Evolutionary conservation across 2,888 invertebrate genomes (phyloP), one percentile per base, ranked within the genome.

Genomic region (Colostygia pectinataria): DNA sequence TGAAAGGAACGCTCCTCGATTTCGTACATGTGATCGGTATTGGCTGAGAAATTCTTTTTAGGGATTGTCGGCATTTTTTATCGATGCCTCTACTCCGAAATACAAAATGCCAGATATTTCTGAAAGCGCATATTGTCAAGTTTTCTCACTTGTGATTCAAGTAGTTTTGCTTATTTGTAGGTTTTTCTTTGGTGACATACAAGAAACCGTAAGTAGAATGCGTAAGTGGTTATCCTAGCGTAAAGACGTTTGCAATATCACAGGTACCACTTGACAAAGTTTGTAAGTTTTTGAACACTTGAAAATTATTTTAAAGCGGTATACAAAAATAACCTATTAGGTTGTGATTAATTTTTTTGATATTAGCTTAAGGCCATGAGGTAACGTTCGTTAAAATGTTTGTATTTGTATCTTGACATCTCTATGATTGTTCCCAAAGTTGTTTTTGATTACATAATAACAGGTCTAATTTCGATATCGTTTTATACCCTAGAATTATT

Each of bases 1-100:
- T 88, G 86, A 84, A 89, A 80, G 77, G 82, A 85, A 81, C 75
- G 78, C 78, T 80, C 65, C 77, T 79, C 80, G 75, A 83, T 85
- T 83, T 80, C 77, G 78, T 80, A 82, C 81, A 77, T 77, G 75
- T 71, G 78, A 84, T 88, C 81, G 76, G 77, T 82, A 85, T 86
- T 83, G 83, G 80, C 80, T 83, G 75, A 71, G 69, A 74, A 74
- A 78, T 79, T 76, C 74, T 71, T 76, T 81, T 82, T 80, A 70
- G 68, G 71, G 59, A 74, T 75, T 74, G 77, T 65, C 81, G 82
- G 68, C 73, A 70, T 80, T 84, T 86, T 85, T 81, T 79, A 69
- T 67, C 53, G 63, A 65, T 70, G 62, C 20, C 9, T 12, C 64
- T 63, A 57, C 56, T 53, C 57, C 55, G 63, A 70, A 74, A 71